Evolutionary conservation across 2,797 vertebrate genomes (phyloP).

Genomic region (Fratercula arctica): DNA sequence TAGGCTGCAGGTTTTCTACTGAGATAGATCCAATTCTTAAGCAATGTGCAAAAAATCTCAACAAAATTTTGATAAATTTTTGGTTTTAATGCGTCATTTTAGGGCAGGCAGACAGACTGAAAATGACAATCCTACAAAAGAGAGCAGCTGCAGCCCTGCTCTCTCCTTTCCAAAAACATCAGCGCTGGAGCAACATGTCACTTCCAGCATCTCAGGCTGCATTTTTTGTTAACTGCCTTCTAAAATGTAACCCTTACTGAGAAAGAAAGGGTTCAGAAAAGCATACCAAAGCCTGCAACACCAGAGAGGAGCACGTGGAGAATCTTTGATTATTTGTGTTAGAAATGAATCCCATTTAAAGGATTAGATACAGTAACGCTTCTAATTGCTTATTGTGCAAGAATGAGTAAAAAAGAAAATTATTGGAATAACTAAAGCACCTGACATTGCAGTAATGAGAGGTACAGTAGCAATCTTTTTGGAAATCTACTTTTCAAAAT

Average conservation of each 20-base stretch:
- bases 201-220: not conserved
- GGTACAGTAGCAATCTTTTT: not conserved
- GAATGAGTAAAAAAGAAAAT: not conserved
- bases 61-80: not conserved
- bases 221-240: not conserved
- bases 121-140: not conserved
- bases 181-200: not conserved
- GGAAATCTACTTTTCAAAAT: not conserved
- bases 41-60: not conserved
- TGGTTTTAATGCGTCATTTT: not conserved
- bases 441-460: not conserved
- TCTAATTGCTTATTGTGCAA: not conserved
- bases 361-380: not conserved
- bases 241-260: not conserved
- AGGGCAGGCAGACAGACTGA: not conserved
- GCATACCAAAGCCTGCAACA: not conserved
- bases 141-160: not conserved
- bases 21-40: not conserved
- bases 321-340: not conserved
- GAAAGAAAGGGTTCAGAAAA: not conserved
- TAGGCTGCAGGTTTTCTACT: not conserved
- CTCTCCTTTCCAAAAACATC: not conserved
- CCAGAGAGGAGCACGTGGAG: not conserved
- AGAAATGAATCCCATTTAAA: not conserved
- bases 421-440: not conserved